A percentile compares a stretch with the other conserved stretches of the same genome.
phyloP scores from a whole-genome alignment of 2,113 vertebrate genomes.

The Eidolon helvum region DNA sequence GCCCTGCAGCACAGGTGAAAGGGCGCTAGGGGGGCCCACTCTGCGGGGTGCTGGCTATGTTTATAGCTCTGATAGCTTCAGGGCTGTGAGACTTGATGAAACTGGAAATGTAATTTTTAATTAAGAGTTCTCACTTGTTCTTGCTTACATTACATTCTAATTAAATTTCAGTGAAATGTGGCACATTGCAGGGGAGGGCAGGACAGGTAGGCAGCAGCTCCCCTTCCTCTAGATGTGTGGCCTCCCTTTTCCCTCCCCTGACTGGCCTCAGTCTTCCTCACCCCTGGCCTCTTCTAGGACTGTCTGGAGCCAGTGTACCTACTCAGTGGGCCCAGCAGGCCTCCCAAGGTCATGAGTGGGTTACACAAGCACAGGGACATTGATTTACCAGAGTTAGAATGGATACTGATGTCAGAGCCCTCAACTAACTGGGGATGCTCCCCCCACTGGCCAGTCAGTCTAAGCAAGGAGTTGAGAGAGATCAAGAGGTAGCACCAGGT shows the following conservation, averaged over 20 bases:
- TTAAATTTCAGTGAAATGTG: conserved; percentile 77
- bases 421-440: neutral
- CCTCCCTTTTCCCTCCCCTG: fast-evolving
- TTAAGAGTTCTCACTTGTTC: conserved; percentile 74
- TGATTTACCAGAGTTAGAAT: neutral
- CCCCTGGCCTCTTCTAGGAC: neutral
- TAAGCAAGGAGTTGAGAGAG: neutral
- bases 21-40: neutral
- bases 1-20: neutral
- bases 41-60: conserved; percentile 66
- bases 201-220: fast-evolving
- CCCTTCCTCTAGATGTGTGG: neutral
- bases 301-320: neutral
- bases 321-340: neutral
- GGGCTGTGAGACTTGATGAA: conserved; percentile 76
- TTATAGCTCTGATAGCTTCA: conserved; percentile 64
- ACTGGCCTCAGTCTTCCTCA: neutral
- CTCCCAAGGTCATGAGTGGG: neutral
- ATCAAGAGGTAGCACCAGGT: neutral
- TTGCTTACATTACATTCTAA: conserved; percentile 78
- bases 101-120: conserved; percentile 81
- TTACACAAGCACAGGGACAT: neutral
- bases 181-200: neutral
- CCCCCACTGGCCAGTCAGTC: neutral
- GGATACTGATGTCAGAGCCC: neutral